Conservation (phyloP, 23 tunicate genomes). For the Styela clava region DNA sequence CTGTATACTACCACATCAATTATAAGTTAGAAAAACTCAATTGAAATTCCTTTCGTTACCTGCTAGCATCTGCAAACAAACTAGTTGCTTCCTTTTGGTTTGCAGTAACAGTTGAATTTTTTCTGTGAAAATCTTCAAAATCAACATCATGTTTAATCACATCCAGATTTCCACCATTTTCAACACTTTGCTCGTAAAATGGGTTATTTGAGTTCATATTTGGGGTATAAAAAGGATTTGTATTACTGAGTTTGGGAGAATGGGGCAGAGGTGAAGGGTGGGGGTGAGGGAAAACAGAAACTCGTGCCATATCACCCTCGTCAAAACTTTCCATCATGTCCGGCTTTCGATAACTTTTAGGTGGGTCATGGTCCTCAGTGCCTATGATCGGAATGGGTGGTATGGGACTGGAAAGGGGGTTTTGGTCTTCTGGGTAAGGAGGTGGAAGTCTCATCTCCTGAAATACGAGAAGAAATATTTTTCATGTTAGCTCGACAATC, state of each 20-base stretch:
- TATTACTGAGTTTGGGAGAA: slow-evolving; percentile 15
- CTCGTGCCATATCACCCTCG: slow-evolving; percentile 23
- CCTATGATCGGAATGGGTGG: slow-evolving; percentile 4
- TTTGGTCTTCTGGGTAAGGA: slow-evolving; percentile 18
- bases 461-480: no score
- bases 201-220: slow-evolving; percentile 18
- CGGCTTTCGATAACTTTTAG: slow-evolving; percentile 30
- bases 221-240: slow-evolving; percentile 22
- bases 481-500: no score
- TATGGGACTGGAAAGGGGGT: not conserved
- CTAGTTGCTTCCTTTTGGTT: not conserved
- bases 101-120: not conserved
- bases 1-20: no score
- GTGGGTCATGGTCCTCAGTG: slow-evolving; percentile 17
- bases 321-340: slow-evolving; percentile 22
- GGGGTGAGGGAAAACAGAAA: slow-evolving; percentile 27
- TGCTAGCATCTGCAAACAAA: slow-evolving; percentile 9
- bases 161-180: not conserved
- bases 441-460: slow-evolving; percentile 11
- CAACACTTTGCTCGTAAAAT: slow-evolving; percentile 5
- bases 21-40: no score
- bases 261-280: slow-evolving; percentile 17
- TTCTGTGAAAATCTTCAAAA: slow-evolving; percentile 5
- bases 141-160: not conserved
- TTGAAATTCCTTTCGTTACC: no score